Evolutionary conservation across 2,888 invertebrate species (phyloP).

Genomic region (Notocelia uddmanniana): DNA sequence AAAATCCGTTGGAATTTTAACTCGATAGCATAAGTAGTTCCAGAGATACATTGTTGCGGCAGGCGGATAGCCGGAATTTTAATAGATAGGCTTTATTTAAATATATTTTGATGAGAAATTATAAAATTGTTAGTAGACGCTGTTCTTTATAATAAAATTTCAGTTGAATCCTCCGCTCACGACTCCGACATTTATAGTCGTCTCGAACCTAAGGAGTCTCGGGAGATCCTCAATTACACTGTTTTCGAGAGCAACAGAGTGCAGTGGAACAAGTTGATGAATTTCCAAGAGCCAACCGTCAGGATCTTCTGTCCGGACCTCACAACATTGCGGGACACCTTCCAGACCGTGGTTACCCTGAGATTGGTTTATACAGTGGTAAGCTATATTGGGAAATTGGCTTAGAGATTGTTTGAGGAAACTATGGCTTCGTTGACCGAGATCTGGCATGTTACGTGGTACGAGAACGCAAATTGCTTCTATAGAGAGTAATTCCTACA

Average conservation of each 20-base stretch:
- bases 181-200: conserved; percentile 66
- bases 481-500: too few species aligned
- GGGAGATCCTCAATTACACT: conserved; percentile 68
- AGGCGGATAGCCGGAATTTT: too few species aligned
- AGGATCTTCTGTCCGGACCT: conserved; percentile 82
- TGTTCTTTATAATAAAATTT: too few species aligned
- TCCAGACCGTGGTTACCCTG: conserved; percentile 79
- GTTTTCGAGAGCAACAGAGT: conserved; percentile 81
- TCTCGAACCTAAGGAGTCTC: conserved; percentile 62
- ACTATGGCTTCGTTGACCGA: too few species aligned
- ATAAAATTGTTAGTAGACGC: too few species aligned
- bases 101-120: too few species aligned
- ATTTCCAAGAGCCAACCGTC: conserved; percentile 81
- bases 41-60: too few species aligned
- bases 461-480: too few species aligned
- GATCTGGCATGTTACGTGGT: too few species aligned
- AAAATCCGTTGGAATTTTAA: too few species aligned
- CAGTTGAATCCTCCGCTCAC: conserved; percentile 57
- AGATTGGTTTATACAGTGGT: conserved; percentile 83
- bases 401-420: neutral
- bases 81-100: too few species aligned
- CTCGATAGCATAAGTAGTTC: too few species aligned
- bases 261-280: conserved; percentile 83
- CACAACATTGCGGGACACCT: conserved; percentile 82
- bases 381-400: conserved; percentile 45